phyloP scores from a whole-genome alignment of 2,797 vertebrate genomes.

The Gadopsis bispinosus region DNA sequence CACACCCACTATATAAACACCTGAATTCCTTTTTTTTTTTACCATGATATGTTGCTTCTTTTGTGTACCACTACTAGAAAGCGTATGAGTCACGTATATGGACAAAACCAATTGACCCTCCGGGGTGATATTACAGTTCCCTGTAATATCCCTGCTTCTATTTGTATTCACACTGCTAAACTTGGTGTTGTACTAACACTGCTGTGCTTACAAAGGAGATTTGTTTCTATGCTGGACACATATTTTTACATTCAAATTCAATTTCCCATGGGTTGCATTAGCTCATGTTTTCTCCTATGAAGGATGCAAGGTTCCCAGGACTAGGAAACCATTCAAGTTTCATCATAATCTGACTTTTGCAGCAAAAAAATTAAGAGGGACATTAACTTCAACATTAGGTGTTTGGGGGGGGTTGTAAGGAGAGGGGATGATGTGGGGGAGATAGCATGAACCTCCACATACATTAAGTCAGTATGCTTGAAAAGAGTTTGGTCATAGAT shows the following conservation, averaged over 20 bases:
- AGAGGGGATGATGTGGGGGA: no score
- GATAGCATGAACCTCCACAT: background rate
- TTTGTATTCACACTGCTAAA: conserved; percentile 26
- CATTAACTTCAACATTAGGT: no score
- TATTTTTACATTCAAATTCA: conserved; percentile 40
- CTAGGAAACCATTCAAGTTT: background rate
- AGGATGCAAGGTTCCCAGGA: conserved; percentile 6
- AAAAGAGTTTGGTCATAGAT: background rate
- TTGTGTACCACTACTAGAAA: conserved; percentile 51
- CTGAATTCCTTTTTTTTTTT: conserved; percentile 37
- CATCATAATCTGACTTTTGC: background rate
- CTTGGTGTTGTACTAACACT: conserved; percentile 23
- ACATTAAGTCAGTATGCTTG: background rate
- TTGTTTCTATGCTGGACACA: conserved; percentile 23
- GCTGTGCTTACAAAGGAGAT: conserved; percentile 35
- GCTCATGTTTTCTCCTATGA: conserved; percentile 22
- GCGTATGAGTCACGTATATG: conserved; percentile 57
- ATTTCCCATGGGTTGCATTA: conserved; percentile 28
- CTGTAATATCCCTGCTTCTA: conserved; percentile 43
- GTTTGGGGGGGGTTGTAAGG: no score
- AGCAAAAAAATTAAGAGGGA: no score
- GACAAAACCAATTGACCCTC: conserved; percentile 23
- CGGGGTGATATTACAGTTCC: conserved; percentile 23
- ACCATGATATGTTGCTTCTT: conserved; percentile 54
- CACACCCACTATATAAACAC: conserved; percentile 70